Evolutionary conservation across 2,888 invertebrate species (phyloP).

Genomic region (Chymomyza amoena): DNA sequence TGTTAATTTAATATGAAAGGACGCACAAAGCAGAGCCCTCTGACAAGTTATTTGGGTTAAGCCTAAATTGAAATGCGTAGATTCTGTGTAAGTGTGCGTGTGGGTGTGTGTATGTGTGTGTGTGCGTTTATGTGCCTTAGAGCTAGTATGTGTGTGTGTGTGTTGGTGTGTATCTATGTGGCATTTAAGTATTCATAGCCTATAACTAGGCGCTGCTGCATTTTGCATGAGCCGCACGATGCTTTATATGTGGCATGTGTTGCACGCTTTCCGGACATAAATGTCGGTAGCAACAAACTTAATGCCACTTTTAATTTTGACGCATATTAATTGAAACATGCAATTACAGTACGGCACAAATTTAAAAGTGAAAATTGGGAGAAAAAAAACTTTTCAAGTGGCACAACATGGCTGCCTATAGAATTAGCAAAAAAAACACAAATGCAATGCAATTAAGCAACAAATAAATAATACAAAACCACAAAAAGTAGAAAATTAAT

Average conservation of each 20-base stretch:
- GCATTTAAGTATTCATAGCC: constrained; percentile 60
- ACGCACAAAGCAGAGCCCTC: constrained; percentile 34
- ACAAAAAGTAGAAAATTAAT: background rate
- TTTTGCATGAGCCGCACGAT: constrained; percentile 33
- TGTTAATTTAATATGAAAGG: constrained; percentile 67
- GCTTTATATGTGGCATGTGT: background rate
- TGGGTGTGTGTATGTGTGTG: background rate
- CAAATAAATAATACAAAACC: background rate
- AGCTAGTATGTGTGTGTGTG: background rate
- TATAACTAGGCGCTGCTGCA: constrained; percentile 25
- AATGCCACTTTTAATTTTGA: background rate
- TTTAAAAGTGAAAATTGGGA: background rate
- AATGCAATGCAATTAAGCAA: background rate
- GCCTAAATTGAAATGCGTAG: constrained; percentile 54
- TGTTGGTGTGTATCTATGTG: background rate
- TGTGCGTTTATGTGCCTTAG: background rate
- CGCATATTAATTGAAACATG: constrained; percentile 63
- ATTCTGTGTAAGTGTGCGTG: constrained; percentile 9
- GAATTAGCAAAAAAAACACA: background rate
- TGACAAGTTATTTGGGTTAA: constrained; percentile 8
- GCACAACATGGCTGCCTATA: background rate
- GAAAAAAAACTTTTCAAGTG: background rate
- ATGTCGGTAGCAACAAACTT: background rate
- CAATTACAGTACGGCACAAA: constrained; percentile 27
- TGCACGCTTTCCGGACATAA: background rate